These are phyloP conservation scores for Blastomussa wellsi DNA, from an alignment of 92 coral and sea anemone genomes.

Conservation along the genomic window DNA sequence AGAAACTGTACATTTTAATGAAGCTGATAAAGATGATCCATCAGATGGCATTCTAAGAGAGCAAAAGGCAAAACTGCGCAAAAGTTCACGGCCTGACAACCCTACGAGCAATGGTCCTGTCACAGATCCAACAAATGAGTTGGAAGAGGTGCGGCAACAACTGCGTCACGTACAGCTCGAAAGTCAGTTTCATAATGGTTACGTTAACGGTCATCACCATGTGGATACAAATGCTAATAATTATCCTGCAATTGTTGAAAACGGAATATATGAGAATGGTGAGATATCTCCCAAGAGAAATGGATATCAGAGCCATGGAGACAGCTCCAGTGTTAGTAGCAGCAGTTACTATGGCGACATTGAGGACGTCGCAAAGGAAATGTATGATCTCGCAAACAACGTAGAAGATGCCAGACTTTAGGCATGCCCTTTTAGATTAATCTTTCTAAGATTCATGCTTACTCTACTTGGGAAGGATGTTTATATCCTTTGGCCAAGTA, in stretches of 20 bases:
- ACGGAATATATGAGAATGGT: constrained; percentile 20
- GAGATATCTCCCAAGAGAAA: constrained; percentile 24
- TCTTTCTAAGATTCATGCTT: background rate
- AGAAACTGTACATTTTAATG: constrained; percentile 30
- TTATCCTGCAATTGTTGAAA: background rate
- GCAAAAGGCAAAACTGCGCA: constrained; percentile 67
- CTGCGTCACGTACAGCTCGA: constrained; percentile 63
- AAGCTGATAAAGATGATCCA: constrained; percentile 45
- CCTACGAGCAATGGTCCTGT: background rate
- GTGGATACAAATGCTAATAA: constrained; percentile 16
- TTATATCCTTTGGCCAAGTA: background rate
- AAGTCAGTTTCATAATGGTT: constrained; percentile 26
- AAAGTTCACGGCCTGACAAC: constrained; percentile 25
- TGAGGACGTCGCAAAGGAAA: constrained; percentile 85
- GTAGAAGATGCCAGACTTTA: constrained; percentile 65
- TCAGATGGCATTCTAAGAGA: constrained; percentile 58
- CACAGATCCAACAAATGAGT: constrained; percentile 30
- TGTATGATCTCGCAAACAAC: constrained; percentile 73
- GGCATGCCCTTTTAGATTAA: background rate
- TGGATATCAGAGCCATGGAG: constrained; percentile 47
- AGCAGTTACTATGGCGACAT: constrained; percentile 89
- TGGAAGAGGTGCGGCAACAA: constrained; percentile 64
- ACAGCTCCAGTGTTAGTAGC: constrained; percentile 71
- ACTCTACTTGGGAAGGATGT: background rate
- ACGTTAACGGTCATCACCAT: constrained; percentile 25